A percentile compares a stretch with the other conserved stretches of the same genome.
Conservation (phyloP, 2,797 vertebrate species). For the Clarias fuscus region DNA sequence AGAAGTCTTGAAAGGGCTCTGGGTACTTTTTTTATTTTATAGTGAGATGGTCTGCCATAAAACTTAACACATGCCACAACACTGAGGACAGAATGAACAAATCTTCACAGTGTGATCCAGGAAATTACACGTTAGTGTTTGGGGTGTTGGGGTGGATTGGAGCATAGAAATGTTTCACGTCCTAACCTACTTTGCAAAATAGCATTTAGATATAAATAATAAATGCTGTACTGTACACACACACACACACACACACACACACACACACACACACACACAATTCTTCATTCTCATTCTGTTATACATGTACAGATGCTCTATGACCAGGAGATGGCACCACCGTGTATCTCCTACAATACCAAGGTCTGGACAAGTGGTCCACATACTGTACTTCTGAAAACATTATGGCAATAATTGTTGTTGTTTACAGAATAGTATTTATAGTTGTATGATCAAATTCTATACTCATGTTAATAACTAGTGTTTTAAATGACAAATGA, state of each 20-base stretch:
- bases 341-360: not conserved
- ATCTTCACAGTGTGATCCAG: not conserved
- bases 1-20: not conserved
- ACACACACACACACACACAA: not conserved
- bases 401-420: not conserved
- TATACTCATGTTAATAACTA: not conserved
- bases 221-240: not conserved
- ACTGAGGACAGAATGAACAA: not conserved
- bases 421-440: not conserved
- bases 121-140: no score
- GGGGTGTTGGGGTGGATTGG: not conserved
- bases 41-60: not conserved
- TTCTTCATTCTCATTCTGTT: not conserved
- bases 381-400: not conserved
- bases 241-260: not conserved
- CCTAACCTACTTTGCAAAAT: not conserved
- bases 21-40: not conserved
- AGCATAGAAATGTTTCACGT: not conserved
- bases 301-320: not conserved
- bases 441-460: not conserved
- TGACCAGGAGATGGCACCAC: slow-evolving; percentile 25
- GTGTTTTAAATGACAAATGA: not conserved
- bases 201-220: not conserved
- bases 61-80: not conserved
- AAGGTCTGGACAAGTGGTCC: not conserved